These are phyloP conservation scores for Haemorhous mexicanus DNA, from an alignment of 2,113 vertebrate genomes.

Conservation along the genomic window DNA sequence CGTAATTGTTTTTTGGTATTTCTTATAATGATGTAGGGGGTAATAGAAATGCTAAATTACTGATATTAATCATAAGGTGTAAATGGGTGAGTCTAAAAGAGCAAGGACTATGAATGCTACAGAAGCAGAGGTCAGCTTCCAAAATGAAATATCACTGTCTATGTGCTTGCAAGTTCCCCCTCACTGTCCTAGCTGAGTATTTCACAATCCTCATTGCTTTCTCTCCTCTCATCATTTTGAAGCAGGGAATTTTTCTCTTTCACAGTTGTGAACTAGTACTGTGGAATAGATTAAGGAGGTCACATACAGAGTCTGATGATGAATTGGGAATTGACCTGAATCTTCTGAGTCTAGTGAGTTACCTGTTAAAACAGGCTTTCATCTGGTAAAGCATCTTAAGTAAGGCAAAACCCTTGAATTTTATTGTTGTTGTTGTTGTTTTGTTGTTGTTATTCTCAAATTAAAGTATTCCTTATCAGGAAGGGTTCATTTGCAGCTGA, in stretches of 20 bases:
- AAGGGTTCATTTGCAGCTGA: not conserved
- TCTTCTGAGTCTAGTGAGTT: not conserved
- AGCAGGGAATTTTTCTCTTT: not conserved
- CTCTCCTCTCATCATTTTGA: not conserved
- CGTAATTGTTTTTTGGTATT: conserved; percentile 7
- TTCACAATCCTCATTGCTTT: not conserved
- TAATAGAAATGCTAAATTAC: conserved; percentile 7
- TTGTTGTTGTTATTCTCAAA: not conserved
- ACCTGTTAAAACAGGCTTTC: not conserved
- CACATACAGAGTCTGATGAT: not conserved
- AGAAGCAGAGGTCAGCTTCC: conserved; percentile 15
- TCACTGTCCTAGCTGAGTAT: not conserved
- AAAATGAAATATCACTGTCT: not conserved
- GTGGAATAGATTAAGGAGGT: conserved; percentile 11
- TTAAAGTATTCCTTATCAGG: not conserved
- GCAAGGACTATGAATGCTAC: not conserved
- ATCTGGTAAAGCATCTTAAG: not conserved
- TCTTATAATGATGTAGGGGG: not conserved
- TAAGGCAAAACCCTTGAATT: not conserved
- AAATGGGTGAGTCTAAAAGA: conserved; percentile 16
- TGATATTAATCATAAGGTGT: conserved; percentile 36
- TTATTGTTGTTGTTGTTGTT: not conserved
- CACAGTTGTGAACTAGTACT: not conserved
- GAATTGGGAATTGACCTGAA: conserved; percentile 5
- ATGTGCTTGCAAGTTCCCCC: not conserved